phyloP scores from a whole-genome alignment of 2,888 invertebrate genomes.

The Cacoxenus indagator region DNA sequence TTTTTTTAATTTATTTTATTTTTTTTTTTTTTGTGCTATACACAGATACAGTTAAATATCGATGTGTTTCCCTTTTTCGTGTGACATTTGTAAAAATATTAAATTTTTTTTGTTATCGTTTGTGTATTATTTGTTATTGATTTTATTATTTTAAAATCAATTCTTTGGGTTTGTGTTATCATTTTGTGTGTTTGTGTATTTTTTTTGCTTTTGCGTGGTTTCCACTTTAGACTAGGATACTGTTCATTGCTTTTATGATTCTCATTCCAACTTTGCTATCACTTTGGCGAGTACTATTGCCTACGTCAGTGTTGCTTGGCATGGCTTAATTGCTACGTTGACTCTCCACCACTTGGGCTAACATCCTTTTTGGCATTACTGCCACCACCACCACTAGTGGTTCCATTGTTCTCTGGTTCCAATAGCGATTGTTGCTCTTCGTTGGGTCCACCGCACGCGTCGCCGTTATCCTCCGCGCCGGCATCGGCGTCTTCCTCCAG shows the following conservation, averaged over 20 bases:
- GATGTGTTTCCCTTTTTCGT: not conserved
- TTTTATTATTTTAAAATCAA: not conserved
- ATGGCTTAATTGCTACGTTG: conserved; percentile 67
- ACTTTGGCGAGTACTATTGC: conserved; percentile 50
- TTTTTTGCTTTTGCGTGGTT: too few species aligned
- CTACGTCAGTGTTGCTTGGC: conserved; percentile 15
- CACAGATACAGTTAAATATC: conserved; percentile 51
- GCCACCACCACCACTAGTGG: conserved; percentile 46
- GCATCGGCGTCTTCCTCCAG: conserved; percentile 50
- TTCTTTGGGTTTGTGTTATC: not conserved
- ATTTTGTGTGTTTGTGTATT: not conserved
- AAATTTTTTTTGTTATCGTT: not conserved
- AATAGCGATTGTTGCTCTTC: conserved; percentile 70
- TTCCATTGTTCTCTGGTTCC: conserved; percentile 51
- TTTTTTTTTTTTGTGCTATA: conserved; percentile 40
- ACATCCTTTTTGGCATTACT: not conserved
- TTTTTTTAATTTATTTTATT: conserved; percentile 29
- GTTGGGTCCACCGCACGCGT: conserved; percentile 54
- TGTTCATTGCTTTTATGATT: conserved; percentile 69
- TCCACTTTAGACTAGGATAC: conserved; percentile 61
- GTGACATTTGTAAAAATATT: conserved; percentile 7
- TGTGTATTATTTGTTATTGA: not conserved
- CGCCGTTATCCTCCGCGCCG: conserved; percentile 35
- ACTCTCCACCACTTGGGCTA: conserved; percentile 33
- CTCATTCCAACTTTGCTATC: conserved; percentile 66